Base-by-base conservation (phyloP, 2,888 invertebrate species). In the Chrysolina americana region DNA sequence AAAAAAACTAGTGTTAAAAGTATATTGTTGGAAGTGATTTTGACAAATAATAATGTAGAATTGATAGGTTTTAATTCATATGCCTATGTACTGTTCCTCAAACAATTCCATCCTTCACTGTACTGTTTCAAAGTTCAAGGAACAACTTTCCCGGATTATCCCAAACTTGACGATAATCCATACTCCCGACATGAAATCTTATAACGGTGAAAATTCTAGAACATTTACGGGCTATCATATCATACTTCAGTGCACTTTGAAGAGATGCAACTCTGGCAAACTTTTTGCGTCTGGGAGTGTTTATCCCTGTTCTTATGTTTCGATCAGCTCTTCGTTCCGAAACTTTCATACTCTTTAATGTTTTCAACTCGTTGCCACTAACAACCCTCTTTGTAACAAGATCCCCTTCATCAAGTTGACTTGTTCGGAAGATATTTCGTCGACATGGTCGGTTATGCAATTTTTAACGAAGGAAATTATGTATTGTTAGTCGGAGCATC, bases 181-280 rank as follows among this genome's bases (percentile, higher is more conserved):
- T 17, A 19, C 47, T 47, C 10, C 47, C 13, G 10, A 50, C 50
- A 9, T 50, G 68, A 69, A 73, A 73, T 76, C 75, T 73, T 65
- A 59, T 75, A 77, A 69, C 65, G 71, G 64, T 59, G 68, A 59
- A 74, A 73, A 74, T 76, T 71, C 73, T 36, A 64, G 73, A 65
- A 71, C 73, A 73, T 78, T 75, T 74, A 69, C 65, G 66, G 73
- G 73, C 75, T 81, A 81, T 82, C 82, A 77, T 80, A 81, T 83
- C 81, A 83, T 83, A 84, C 81, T 84, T 76, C 80, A 81, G 73
- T 83, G 83, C 84, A 83, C 83, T 83, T 82, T 80, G 79, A 81
- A 83, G 81, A 81, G 81, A 71, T 72, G 81, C 81, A 81, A 36
- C 74, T 68, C 53, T 41, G 47, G 50, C 44, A 65, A 75, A 75